Evolutionary conservation across 2,888 invertebrate species (phyloP).

Genomic region (Octonoba sinensis): DNA sequence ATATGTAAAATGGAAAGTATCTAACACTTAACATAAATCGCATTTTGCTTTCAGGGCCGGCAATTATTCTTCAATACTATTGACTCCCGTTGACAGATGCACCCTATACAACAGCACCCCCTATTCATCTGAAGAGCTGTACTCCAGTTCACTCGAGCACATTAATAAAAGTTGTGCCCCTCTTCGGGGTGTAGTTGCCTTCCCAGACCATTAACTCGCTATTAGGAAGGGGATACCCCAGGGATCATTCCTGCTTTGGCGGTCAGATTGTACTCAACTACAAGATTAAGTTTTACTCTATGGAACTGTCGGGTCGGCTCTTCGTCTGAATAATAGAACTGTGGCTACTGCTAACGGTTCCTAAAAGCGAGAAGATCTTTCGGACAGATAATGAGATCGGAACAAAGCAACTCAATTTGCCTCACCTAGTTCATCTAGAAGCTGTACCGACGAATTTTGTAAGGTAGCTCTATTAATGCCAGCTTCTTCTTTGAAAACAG

Average conservation of each 20-base stretch:
- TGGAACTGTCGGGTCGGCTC: conserved; percentile 51
- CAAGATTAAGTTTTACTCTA: conserved; percentile 60
- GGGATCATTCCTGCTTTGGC: conserved; percentile 35
- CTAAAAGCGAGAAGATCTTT: conserved; percentile 54
- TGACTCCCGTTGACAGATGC: conserved; percentile 64
- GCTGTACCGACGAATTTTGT: too few species aligned
- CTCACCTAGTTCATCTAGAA: too few species aligned
- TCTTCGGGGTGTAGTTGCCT: conserved; percentile 48
- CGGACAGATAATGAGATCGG: conserved; percentile 32
- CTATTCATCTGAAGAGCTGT: conserved; percentile 36
- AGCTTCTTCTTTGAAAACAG: too few species aligned
- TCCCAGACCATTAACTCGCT: conserved; percentile 62
- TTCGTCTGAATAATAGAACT: conserved; percentile 51
- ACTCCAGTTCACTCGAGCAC: conserved; percentile 49
- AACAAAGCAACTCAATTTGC: neutral
- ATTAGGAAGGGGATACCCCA: conserved; percentile 42
- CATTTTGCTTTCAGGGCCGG: conserved; percentile 27
- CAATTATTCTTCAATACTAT: conserved; percentile 58
- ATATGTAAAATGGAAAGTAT: conserved; percentile 22
- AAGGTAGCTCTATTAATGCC: too few species aligned
- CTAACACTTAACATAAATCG: conserved; percentile 52
- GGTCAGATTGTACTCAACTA: conserved; percentile 59
- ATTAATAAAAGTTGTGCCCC: conserved; percentile 60
- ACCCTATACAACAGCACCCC: conserved; percentile 53
- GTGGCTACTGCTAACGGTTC: conserved; percentile 31